These are phyloP conservation scores for Phaenicophaeus curvirostris DNA, from an alignment of 2,797 vertebrate genomes.

Conservation along the genomic window DNA sequence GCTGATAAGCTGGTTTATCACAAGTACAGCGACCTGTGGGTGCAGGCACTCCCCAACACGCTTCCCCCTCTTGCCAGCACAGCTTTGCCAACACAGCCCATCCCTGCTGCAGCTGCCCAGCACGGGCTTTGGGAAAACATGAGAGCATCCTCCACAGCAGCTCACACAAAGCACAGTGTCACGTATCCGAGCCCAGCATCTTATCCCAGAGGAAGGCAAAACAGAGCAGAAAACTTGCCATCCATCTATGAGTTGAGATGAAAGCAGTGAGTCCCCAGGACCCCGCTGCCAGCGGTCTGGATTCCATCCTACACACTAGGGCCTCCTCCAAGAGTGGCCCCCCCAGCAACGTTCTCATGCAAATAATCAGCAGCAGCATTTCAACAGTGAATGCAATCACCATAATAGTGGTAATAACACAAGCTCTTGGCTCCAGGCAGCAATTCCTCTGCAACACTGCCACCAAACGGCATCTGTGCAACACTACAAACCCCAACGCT, in stretches of 20 bases:
- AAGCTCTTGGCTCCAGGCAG: background rate
- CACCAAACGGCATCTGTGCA: background rate
- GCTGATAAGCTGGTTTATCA: background rate
- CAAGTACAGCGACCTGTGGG: background rate
- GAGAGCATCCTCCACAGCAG: background rate
- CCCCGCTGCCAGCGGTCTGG: background rate
- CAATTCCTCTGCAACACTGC: constrained; percentile 52
- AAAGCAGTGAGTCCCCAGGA: background rate
- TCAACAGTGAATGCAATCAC: background rate
- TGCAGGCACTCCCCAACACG: fast-evolving
- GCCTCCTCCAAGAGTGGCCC: background rate
- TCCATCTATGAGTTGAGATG: fast-evolving
- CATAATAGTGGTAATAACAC: background rate
- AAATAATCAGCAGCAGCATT: background rate
- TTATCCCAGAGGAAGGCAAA: background rate
- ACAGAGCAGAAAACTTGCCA: background rate
- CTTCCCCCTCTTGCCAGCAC: background rate
- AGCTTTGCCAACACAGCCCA: background rate
- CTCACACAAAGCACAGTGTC: background rate
- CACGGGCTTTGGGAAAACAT: background rate
- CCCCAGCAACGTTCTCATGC: background rate
- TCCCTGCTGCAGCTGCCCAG: fast-evolving
- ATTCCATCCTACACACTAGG: background rate
- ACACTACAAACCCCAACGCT: background rate
- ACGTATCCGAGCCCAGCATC: background rate